A percentile compares a stretch with the other conserved stretches of the same genome.
Evolutionary conservation across 2,113 vertebrate species (phyloP).

Genomic region (Lophochroa leadbeateri): DNA sequence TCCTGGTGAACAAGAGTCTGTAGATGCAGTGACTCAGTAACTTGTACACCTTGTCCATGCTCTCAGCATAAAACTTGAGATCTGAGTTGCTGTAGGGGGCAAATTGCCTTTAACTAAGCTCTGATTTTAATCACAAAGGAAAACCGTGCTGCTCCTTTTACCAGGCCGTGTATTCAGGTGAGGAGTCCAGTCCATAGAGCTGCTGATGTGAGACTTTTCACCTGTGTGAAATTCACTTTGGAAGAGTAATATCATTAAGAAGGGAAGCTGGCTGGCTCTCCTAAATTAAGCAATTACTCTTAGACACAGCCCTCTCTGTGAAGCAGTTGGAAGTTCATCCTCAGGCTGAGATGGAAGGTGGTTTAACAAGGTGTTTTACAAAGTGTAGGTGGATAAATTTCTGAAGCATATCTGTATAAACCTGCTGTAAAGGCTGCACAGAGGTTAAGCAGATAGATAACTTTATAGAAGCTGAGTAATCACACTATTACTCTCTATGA

Average conservation of each 20-base stretch:
- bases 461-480: constrained; percentile 39
- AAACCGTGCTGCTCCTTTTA: background rate
- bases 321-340: background rate
- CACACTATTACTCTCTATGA: constrained; percentile 28
- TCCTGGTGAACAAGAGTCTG: background rate
- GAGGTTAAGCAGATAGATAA: constrained; percentile 58
- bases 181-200: background rate
- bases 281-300: constrained; percentile 60
- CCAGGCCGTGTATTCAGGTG: background rate
- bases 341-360: constrained; percentile 19
- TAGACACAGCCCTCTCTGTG: constrained; percentile 6
- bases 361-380: constrained; percentile 50
- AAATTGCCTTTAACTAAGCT: background rate
- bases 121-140: background rate
- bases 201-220: background rate
- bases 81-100: background rate
- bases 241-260: constrained; percentile 9
- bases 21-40: background rate
- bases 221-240: background rate
- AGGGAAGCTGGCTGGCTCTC: constrained; percentile 17
- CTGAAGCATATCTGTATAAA: constrained; percentile 59
- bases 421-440: constrained; percentile 41
- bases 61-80: background rate
- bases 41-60: background rate
- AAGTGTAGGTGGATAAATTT: constrained; percentile 41